Evolutionary conservation across 2,113 vertebrate species (phyloP).

Genomic region (Megaptera novaeangliae): DNA sequence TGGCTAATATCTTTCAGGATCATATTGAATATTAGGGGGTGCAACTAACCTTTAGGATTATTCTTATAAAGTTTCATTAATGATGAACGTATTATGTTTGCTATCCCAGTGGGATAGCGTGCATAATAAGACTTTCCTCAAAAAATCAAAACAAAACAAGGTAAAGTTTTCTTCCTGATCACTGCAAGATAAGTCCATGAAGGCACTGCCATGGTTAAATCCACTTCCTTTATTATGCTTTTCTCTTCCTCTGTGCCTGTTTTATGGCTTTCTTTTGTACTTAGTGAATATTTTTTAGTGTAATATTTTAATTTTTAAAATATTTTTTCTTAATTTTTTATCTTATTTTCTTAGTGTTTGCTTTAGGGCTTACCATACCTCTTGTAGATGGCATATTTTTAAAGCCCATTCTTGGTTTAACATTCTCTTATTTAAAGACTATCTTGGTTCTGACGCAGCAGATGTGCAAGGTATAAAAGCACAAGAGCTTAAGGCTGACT

Average conservation of each 20-base stretch:
- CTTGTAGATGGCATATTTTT: neutral
- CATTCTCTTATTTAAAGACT: neutral
- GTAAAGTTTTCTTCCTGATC: neutral
- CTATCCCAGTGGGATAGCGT: neutral
- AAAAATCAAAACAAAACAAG: neutral
- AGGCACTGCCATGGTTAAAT: neutral
- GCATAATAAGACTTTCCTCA: neutral
- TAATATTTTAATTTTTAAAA: neutral
- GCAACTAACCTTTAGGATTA: neutral
- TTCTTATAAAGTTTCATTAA: neutral
- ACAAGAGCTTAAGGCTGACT: neutral
- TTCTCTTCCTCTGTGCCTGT: neutral
- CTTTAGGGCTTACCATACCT: neutral
- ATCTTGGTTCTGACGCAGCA: neutral
- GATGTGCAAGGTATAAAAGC: neutral
- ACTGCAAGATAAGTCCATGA: neutral
- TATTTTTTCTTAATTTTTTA: neutral
- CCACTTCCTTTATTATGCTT: neutral
- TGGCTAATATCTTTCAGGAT: neutral
- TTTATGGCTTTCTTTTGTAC: neutral
- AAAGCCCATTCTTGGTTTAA: neutral
- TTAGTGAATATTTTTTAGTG: neutral
- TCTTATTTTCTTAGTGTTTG: neutral
- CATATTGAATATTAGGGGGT: neutral
- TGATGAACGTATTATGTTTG: neutral